Conservation (phyloP, 1,140 invertebrate species). For the Littorina saxatilis region DNA sequence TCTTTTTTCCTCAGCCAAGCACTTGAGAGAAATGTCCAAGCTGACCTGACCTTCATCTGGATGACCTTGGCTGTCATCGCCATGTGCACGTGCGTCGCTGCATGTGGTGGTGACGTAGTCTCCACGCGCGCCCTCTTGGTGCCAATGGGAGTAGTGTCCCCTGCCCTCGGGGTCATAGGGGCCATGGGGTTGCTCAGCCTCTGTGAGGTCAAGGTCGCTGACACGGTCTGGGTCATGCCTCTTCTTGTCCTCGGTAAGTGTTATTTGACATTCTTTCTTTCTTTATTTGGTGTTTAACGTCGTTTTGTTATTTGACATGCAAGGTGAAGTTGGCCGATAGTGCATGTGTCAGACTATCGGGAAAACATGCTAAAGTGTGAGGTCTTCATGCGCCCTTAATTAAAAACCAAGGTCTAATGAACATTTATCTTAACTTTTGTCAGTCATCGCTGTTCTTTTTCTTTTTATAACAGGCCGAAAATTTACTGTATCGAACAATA, state of each 20-base stretch:
- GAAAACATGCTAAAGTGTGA: too few species aligned
- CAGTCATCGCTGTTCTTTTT: too few species aligned
- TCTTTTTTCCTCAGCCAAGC: not conserved
- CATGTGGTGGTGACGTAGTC: constrained; percentile 1
- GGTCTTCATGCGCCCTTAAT: too few species aligned
- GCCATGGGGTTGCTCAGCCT: constrained; percentile 13
- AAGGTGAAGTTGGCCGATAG: not conserved
- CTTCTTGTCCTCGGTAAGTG: constrained; percentile 25
- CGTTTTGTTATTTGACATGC: not conserved
- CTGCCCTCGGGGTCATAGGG: not conserved
- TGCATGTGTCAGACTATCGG: not conserved
- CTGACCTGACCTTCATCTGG: not conserved
- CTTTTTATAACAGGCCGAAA: too few species aligned
- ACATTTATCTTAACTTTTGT: too few species aligned
- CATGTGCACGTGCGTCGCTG: not conserved
- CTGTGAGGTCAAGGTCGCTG: constrained; percentile 9
- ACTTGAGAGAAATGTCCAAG: not conserved
- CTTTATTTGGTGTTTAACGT: not conserved
- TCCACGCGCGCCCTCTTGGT: constrained; percentile 26
- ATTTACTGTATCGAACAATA: too few species aligned
- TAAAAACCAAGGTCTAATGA: too few species aligned
- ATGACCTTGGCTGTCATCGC: not conserved
- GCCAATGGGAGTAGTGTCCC: constrained; percentile 9
- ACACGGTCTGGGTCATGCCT: not conserved
- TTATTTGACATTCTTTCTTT: not conserved